Conservation (phyloP, 2,888 invertebrate species). For the Drosophila histrio region DNA sequence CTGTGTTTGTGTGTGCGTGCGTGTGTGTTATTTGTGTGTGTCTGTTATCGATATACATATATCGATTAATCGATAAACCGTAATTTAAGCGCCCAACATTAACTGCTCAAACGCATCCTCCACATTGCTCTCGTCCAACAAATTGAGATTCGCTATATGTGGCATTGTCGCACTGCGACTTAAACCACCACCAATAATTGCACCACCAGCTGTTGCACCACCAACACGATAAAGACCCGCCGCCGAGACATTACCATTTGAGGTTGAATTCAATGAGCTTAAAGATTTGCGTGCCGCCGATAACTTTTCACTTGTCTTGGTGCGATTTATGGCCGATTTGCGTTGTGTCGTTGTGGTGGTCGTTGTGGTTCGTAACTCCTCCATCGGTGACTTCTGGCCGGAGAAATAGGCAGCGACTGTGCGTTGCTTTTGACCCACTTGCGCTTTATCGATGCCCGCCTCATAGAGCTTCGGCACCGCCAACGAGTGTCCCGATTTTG, state of each 20-base stretch:
- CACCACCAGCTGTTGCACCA: slow-evolving; percentile 18
- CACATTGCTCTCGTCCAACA: slow-evolving; percentile 91
- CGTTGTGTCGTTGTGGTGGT: slow-evolving; percentile 48
- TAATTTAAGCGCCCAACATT: slow-evolving; percentile 86
- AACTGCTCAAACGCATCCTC: slow-evolving; percentile 95
- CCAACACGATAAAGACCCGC: slow-evolving; percentile 48
- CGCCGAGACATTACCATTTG: slow-evolving; percentile 68
- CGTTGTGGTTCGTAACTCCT: slow-evolving; percentile 55
- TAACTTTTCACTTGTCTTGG: slow-evolving; percentile 85
- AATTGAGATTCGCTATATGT: slow-evolving; percentile 87
- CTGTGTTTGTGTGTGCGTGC: slow-evolving; percentile 34
- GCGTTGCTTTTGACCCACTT: slow-evolving; percentile 88
- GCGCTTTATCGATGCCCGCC: slow-evolving; percentile 89
- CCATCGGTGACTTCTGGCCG: slow-evolving; percentile 84
- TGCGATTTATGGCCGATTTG: slow-evolving; percentile 83
- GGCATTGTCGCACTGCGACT: slow-evolving; percentile 92
- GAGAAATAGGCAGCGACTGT: slow-evolving; percentile 91
- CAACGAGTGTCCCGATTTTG: slow-evolving; percentile 90
- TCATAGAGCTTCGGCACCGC: slow-evolving; percentile 92
- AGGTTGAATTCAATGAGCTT: slow-evolving; percentile 57
- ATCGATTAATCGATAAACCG: slow-evolving; percentile 31
- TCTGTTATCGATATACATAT: not conserved
- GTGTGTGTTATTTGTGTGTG: slow-evolving; percentile 13
- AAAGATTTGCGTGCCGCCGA: slow-evolving; percentile 84
- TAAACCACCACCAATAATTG: slow-evolving; percentile 85